A percentile compares a stretch with the other conserved stretches of the same genome.
Evolutionary conservation across 2,113 vertebrate species (phyloP).

Genomic region (Lynx canadensis): DNA sequence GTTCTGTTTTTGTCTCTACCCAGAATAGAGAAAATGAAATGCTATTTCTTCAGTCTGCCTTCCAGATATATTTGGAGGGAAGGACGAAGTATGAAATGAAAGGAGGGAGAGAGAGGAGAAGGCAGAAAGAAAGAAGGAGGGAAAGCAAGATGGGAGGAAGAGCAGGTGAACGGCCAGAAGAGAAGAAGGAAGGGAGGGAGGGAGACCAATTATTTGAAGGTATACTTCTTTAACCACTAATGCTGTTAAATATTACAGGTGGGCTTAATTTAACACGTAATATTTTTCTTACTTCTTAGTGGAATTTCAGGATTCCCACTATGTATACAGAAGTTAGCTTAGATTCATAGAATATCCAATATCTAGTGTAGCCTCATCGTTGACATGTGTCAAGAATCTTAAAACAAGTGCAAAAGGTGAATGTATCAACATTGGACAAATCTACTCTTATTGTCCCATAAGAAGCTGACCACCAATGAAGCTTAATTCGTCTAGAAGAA

Average conservation of each 20-base stretch:
- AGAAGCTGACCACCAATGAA: not conserved
- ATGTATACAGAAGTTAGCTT: not conserved
- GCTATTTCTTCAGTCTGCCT: not conserved
- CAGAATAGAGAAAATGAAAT: not conserved
- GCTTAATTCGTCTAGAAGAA: not conserved
- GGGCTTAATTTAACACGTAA: not conserved
- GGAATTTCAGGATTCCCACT: not conserved
- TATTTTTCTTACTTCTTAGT: not conserved
- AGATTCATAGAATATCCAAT: not conserved
- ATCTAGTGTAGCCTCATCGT: not conserved
- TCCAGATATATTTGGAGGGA: not conserved
- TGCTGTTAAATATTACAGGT: not conserved
- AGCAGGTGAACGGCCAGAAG: not conserved
- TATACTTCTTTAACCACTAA: not conserved
- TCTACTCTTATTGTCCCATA: not conserved
- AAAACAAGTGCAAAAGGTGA: not conserved
- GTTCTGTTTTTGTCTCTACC: not conserved
- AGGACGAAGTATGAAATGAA: not conserved
- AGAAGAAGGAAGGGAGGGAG: not conserved
- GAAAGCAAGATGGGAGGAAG: not conserved
- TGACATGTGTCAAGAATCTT: not conserved
- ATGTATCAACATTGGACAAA: not conserved
- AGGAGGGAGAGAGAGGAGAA: not conserved
- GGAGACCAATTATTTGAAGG: not conserved
- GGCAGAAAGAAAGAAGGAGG: not conserved